Base-by-base conservation (phyloP, 64 coral and sea anemone species). In the Trachythela sp. region DNA sequence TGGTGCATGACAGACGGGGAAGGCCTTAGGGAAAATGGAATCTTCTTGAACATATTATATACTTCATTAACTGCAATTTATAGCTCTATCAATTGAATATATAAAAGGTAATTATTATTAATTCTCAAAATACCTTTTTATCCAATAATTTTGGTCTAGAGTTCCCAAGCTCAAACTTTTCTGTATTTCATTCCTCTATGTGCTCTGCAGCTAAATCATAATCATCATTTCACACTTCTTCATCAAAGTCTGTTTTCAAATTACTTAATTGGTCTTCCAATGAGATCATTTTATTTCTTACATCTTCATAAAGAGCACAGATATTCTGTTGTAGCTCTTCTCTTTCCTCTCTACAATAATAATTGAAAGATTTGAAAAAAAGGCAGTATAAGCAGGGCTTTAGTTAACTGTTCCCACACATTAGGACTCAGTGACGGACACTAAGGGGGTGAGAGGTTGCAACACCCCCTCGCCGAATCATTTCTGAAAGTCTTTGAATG, bases 161-260 rank as follows among this genome's bases (percentile, higher is more conserved):
- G 9, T 26, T 72, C 26, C 9, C n/a, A 14, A 72, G 9, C 68
- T 72, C 68, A 1, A 31, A 35, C 29, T 72, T 72, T 72, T 72
- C 68, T 11, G 11, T 31, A 29, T 27, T 35, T 26, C 17, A 26
- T 35, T 72, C 0, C 68, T 72, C 68, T 31, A 72, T 72, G 10
- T n/a, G 24, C 68, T 72, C 68, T 24, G 68, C 14, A 72, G 68
- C 68, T 72, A 72, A 72, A 29, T 72, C 68, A 72, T 72, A 72
- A 72, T 72, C 68, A 29, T 72, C 68, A 22, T 72, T 26, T 24
- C 1, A 72, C 1, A 72, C 17, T 26, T 14, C 68, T 72, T 72
- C 68, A 72, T 72, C 68, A 72, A 72, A 72, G 13, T 72, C 33
- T 35, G 10, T 35, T 26, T 72, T 27, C 26, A 1, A 72, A 26